A percentile compares a stretch with the other conserved stretches of the same genome.
Evolutionary conservation across 1,140 invertebrate genomes (phyloP).

Genomic region (Drosophila trapezifrons): DNA sequence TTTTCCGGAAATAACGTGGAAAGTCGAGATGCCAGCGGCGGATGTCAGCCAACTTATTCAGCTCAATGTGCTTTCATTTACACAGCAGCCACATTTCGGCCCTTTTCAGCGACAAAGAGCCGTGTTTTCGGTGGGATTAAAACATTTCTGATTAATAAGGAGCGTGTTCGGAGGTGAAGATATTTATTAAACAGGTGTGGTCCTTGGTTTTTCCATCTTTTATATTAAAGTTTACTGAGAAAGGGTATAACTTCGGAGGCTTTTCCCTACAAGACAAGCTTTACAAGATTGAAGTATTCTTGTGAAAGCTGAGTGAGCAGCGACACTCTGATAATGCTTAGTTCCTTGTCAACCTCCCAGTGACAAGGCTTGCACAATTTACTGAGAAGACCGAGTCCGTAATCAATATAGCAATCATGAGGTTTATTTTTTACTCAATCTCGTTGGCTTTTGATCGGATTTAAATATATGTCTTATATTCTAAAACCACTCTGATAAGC

Average conservation of each 20-base stretch:
- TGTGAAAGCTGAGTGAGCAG: no score
- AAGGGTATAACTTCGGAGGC: no score
- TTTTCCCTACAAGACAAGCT: no score
- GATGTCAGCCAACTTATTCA: conserved; percentile 22
- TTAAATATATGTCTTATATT: no score
- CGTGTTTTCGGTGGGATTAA: conserved; percentile 7
- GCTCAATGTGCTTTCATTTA: conserved; percentile 26
- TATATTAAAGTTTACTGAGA: no score
- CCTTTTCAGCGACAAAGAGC: conserved; percentile 4
- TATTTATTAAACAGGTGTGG: background rate
- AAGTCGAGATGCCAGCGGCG: conserved; percentile 13
- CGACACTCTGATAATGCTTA: background rate
- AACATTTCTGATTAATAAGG: conserved; percentile 11
- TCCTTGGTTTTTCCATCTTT: no score
- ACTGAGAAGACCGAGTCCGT: background rate
- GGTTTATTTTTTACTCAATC: background rate
- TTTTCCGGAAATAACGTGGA: conserved; percentile 30
- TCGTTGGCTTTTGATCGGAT: background rate
- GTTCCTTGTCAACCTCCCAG: background rate
- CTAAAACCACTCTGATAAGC: no score
- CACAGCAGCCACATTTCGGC: conserved; percentile 3
- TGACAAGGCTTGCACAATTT: background rate
- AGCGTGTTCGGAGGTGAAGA: background rate
- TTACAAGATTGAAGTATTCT: no score
- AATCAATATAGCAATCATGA: background rate